These are phyloP conservation scores for Drosophila meridionalis DNA, from an alignment of 2,888 invertebrate species.

Conservation along the genomic window DNA sequence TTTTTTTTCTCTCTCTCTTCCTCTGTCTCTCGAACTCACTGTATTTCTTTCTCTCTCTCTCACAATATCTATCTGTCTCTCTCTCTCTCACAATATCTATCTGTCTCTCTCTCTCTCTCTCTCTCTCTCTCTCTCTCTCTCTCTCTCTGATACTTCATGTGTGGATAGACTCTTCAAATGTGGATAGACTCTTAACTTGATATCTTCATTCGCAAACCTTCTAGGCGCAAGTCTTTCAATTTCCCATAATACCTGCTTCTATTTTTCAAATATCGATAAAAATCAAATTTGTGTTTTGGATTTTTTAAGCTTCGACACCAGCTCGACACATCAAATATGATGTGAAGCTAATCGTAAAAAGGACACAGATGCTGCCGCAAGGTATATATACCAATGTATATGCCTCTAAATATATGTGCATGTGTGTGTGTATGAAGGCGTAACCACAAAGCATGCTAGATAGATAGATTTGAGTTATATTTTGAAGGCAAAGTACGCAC, in stretches of 20 bases:
- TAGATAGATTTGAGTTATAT: constrained; percentile 69
- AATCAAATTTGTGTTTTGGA: background rate
- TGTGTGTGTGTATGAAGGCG: constrained; percentile 7
- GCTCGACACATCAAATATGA: constrained; percentile 14
- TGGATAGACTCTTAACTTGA: background rate
- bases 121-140: background rate
- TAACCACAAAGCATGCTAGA: constrained; percentile 15
- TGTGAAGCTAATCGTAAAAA: background rate
- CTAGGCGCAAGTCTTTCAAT: background rate
- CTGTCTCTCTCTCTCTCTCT: background rate
- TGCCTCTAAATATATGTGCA: background rate
- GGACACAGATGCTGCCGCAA: background rate
- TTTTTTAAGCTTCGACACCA: no score
- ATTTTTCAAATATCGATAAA: background rate
- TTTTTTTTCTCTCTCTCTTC: no score
- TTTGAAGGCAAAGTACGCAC: constrained; percentile 55
- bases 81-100: background rate
- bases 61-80: background rate
- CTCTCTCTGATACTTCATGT: background rate
- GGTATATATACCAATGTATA: background rate
- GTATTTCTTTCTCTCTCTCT: background rate
- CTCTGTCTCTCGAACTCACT: background rate
- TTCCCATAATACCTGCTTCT: background rate
- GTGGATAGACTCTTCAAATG: background rate
- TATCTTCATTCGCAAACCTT: background rate